Evolutionary conservation across 2,888 invertebrate genomes (phyloP), one percentile per base, ranked within the genome.

Genomic region (Yponomeuta plumbellus): DNA sequence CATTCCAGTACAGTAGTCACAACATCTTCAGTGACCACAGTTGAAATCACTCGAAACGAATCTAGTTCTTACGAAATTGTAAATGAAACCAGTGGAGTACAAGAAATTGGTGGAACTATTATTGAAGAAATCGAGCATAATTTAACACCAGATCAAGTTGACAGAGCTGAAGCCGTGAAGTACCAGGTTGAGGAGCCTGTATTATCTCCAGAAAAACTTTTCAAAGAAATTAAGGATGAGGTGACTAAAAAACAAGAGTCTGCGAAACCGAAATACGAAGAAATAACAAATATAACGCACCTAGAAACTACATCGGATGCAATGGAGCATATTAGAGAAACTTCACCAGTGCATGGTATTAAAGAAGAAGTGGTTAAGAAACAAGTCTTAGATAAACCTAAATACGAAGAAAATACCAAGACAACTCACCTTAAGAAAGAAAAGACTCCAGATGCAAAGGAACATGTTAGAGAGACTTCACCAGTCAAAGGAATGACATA

Each of bases 21-120:
- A 57, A 80, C 83, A 62, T 84, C 88, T 23, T 80, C 78, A 70
- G 71, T 85, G 11, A 86, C 85, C 52, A 86, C 84, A 34, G 80
- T 86, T 64, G 82, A 86, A 77, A 75, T 82, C 34, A 80, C 78
- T 61, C 78, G 87, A 73, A 84, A 80, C 71, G 79, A 86, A 71
- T 83, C 85, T 10, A 75, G 78, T 23, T 83, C 85, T 26, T 83
- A 83, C 72, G 76, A 83, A 67, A 71, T 81, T 21, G 69, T 78
- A 5, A 79, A 79, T 66, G 81, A 82, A 71, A 67, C 72, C 0
- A 73, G 68, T 66, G 72, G 69, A 58, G 77, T 82, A 63, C 69
- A 72, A 40, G 71, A 70, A 61, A 64, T 67, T 1, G 72, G 68
- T 44, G 77, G 80, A 65, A 77, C 75, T 44, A 72, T 71, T 11